Percentiles rank a stretch among this genome's conserved stretches.
Evolutionary conservation across 2,113 vertebrate genomes (phyloP).

Genomic region (Chrysemys picta): DNA sequence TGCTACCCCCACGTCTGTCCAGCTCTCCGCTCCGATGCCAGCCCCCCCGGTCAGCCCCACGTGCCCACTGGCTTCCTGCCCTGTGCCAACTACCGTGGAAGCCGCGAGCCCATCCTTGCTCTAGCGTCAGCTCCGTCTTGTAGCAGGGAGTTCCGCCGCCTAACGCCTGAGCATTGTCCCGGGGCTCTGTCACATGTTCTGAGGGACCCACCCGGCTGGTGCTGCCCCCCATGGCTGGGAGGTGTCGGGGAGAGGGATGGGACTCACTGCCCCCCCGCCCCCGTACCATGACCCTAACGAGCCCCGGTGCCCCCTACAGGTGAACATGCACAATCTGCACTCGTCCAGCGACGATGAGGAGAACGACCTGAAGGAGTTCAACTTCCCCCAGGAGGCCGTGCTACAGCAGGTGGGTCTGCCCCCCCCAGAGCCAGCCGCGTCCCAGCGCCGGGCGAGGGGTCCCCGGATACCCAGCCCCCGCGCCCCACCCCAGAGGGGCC

Average conservation of each 20-base stretch:
- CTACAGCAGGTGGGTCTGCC: slow-evolving; percentile 74
- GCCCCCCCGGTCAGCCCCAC: too few species aligned
- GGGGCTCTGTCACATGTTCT: not conserved
- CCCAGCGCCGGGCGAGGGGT: too few species aligned
- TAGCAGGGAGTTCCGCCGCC: not conserved
- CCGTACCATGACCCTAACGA: not conserved
- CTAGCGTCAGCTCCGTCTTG: not conserved
- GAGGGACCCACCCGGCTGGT: not conserved
- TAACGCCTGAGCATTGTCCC: too few species aligned
- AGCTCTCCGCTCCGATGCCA: too few species aligned
- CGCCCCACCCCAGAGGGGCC: too few species aligned
- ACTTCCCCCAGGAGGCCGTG: slow-evolving; percentile 77
- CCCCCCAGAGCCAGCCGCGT: too few species aligned
- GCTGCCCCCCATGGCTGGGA: not conserved
- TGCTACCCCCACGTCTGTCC: too few species aligned
- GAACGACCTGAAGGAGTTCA: slow-evolving; percentile 77
- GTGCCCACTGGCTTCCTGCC: not conserved
- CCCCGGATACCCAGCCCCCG: too few species aligned
- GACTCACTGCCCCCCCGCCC: not conserved
- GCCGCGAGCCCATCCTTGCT: fast-evolving
- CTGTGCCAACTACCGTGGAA: too few species aligned
- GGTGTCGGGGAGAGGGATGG: too few species aligned
- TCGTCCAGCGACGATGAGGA: slow-evolving; percentile 78
- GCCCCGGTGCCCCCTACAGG: slow-evolving; percentile 36
- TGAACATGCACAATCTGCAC: slow-evolving; percentile 75